These are phyloP conservation scores for Cyanoliseus patagonus DNA, from an alignment of 2,113 vertebrate species.

Conservation along the genomic window DNA sequence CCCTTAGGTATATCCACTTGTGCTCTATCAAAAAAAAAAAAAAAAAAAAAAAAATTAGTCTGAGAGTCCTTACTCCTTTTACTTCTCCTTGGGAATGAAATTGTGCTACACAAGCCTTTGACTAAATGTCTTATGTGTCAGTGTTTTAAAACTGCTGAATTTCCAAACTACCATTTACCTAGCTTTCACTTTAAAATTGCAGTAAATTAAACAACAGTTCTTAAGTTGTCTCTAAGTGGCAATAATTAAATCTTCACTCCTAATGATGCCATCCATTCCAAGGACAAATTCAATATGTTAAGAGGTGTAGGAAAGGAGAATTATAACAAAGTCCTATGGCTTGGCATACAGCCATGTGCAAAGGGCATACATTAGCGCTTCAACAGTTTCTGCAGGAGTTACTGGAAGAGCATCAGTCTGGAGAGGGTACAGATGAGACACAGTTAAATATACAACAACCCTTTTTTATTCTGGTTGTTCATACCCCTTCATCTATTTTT, in stretches of 20 bases:
- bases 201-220: conserved; percentile 77
- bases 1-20: neutral
- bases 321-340: conserved; percentile 48
- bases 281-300: conserved; percentile 68
- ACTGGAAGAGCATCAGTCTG: conserved; percentile 17
- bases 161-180: conserved; percentile 47
- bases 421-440: neutral
- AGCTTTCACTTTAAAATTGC: conserved; percentile 66
- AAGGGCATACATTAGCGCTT: conserved; percentile 43
- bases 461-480: neutral
- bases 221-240: conserved; percentile 75
- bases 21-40: neutral
- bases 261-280: conserved; percentile 52
- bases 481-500: neutral
- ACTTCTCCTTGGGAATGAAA: conserved; percentile 66
- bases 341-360: conserved; percentile 59
- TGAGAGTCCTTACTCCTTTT: conserved; percentile 28
- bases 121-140: conserved; percentile 37
- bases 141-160: conserved; percentile 63
- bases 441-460: neutral
- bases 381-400: conserved; percentile 41
- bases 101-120: conserved; percentile 44
- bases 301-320: conserved; percentile 34
- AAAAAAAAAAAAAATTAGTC: neutral
- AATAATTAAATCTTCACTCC: conserved; percentile 74